Conservation (phyloP, 2,797 vertebrate species). For the Nannoperca australis region DNA sequence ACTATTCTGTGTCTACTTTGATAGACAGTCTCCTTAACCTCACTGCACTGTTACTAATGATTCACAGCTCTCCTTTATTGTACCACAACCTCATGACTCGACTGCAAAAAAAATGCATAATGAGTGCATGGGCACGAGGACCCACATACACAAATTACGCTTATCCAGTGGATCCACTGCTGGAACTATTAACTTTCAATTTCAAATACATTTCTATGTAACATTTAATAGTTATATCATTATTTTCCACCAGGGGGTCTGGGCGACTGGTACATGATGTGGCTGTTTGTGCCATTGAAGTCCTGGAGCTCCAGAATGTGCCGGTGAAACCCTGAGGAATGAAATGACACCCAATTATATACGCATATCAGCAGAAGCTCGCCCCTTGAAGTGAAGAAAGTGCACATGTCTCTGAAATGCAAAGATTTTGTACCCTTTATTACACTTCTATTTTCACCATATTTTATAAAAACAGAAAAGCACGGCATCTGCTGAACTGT, state of each 20-base stretch:
- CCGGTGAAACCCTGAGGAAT: background rate
- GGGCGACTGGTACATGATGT: constrained; percentile 1
- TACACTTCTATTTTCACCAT: constrained; percentile 43
- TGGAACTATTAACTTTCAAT: constrained; percentile 36
- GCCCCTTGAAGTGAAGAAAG: constrained; percentile 20
- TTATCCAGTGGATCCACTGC: constrained; percentile 45
- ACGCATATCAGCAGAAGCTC: constrained; percentile 17
- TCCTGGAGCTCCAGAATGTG: background rate
- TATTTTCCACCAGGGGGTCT: constrained; percentile 11
- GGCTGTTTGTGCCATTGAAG: constrained; percentile 24
- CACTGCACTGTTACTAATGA: constrained; percentile 65
- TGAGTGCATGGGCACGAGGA: constrained; percentile 30
- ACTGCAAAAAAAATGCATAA: constrained; percentile 66
- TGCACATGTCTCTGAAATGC: constrained; percentile 45
- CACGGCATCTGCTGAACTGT: constrained; percentile 39
- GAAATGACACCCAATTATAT: constrained; percentile 49
- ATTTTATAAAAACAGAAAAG: constrained; percentile 29
- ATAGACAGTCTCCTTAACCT: constrained; percentile 70
- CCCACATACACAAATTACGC: constrained; percentile 46
- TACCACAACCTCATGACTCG: constrained; percentile 43
- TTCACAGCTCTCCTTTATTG: constrained; percentile 62
- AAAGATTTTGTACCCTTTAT: constrained; percentile 51
- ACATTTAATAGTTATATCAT: constrained; percentile 46
- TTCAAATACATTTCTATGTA: constrained; percentile 44
- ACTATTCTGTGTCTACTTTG: constrained; percentile 57